phyloP scores from a whole-genome alignment of 2,113 vertebrate species.

The Trinectes maculatus region DNA sequence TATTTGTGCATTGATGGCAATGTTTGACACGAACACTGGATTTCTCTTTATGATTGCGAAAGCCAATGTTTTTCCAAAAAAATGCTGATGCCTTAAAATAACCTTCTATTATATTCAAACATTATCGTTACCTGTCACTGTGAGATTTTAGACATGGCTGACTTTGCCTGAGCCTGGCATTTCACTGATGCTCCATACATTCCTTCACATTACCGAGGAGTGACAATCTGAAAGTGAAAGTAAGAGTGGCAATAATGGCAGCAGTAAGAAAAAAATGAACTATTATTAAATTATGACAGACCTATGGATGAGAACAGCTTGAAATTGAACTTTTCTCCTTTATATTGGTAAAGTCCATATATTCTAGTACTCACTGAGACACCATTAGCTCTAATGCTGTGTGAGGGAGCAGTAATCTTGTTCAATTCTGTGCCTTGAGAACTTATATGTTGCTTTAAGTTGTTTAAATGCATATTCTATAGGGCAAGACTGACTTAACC shows the following conservation, averaged over 20 bases:
- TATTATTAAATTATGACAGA: not conserved
- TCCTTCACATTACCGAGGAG: not conserved
- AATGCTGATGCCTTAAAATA: slow-evolving; percentile 4
- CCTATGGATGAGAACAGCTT: too few species aligned
- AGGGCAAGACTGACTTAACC: too few species aligned
- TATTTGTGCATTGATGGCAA: slow-evolving; percentile 29
- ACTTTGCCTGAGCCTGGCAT: not conserved
- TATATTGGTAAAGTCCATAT: too few species aligned
- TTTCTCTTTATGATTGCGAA: slow-evolving; percentile 1
- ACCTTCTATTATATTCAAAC: slow-evolving; percentile 2
- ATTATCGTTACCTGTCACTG: not conserved
- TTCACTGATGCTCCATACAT: not conserved
- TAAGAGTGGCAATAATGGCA: too few species aligned
- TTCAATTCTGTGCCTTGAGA: too few species aligned
- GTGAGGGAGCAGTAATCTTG: slow-evolving; percentile 2
- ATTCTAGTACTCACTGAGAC: too few species aligned
- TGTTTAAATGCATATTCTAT: too few species aligned
- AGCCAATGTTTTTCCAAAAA: slow-evolving; percentile 1
- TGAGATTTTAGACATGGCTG: not conserved
- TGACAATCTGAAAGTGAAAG: not conserved
- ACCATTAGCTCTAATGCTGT: slow-evolving; percentile 4
- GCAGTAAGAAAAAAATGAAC: not conserved
- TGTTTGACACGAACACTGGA: slow-evolving; percentile 14
- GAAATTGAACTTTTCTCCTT: too few species aligned
- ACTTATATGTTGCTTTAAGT: too few species aligned